Conservation (phyloP, 2,888 invertebrate species). For the Drosophila formosana region DNA sequence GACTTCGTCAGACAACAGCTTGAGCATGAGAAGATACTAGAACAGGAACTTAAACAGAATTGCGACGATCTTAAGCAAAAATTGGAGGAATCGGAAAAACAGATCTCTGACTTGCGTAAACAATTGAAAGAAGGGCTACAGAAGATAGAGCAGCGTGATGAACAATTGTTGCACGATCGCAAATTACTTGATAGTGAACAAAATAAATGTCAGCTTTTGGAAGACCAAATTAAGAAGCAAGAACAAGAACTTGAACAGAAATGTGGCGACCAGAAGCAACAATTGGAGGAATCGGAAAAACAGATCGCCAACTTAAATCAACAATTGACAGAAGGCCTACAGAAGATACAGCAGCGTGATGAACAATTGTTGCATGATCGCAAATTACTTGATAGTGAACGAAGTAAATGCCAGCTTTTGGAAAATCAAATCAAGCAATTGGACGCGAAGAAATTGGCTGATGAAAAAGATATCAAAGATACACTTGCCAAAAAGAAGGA, state of each 20-base stretch:
- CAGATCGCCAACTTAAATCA: constrained; percentile 5
- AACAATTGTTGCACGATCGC: neutral
- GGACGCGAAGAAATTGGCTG: neutral
- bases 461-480: neutral
- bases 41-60: neutral
- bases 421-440: constrained; percentile 5
- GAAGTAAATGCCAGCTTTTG: neutral
- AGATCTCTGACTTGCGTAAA: neutral
- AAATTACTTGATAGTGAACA: neutral
- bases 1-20: too few relatives aligned
- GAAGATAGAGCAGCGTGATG: neutral
- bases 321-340: constrained; percentile 32
- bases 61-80: neutral
- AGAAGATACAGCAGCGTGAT: constrained; percentile 21
- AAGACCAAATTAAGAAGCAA: neutral
- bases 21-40: too few relatives aligned
- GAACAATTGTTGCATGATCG: neutral
- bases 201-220: neutral
- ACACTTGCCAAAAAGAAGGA: constrained; percentile 1
- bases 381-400: neutral
- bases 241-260: neutral
- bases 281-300: neutral
- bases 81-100: neutral
- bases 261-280: neutral
- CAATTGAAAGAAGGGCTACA: neutral